Percentiles rank a stretch among this genome's conserved stretches.
phyloP scores from a whole-genome alignment of 2,797 vertebrate genomes.

The Crenichthys baileyi region DNA sequence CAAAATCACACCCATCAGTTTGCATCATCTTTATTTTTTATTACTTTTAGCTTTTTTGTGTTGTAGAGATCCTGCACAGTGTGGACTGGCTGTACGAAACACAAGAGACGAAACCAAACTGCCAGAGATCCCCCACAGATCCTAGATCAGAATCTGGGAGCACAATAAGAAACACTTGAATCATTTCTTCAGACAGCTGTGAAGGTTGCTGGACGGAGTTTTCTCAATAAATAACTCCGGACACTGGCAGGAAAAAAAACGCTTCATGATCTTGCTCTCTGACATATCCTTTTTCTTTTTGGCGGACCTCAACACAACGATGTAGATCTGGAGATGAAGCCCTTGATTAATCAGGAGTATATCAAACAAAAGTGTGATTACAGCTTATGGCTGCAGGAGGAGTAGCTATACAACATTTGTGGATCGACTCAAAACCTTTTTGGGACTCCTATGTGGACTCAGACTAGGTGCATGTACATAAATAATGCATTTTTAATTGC shows the following conservation, averaged over 20 bases:
- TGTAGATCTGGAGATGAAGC: constrained; percentile 61
- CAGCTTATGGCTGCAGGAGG: constrained; percentile 37
- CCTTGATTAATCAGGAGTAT: constrained; percentile 56
- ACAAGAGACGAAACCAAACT: constrained; percentile 37
- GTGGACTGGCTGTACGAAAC: constrained; percentile 51
- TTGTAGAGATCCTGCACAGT: constrained; percentile 62
- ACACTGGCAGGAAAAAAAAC: background rate
- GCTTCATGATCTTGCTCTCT: background rate
- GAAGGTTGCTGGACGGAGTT: background rate
- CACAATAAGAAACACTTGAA: constrained; percentile 7
- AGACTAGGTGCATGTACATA: constrained; percentile 21
- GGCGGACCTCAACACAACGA: constrained; percentile 55
- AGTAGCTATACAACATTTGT: constrained; percentile 29
- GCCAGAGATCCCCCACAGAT: constrained; percentile 30
- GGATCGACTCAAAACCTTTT: constrained; percentile 20
- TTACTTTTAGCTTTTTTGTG: constrained; percentile 15
- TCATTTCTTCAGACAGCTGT: constrained; percentile 19
- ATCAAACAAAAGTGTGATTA: constrained; percentile 17
- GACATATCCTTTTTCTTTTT: constrained; percentile 14
- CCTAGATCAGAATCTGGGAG: constrained; percentile 23
- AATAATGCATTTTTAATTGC: constrained; percentile 23
- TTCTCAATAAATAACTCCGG: background rate
- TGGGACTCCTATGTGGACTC: constrained; percentile 27
- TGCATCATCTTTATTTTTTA: constrained; percentile 64
- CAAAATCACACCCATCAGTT: constrained; percentile 47